These are phyloP conservation scores for Dicrurus megarhynchus DNA, from an alignment of 2,113 vertebrate genomes.

Conservation along the genomic window DNA sequence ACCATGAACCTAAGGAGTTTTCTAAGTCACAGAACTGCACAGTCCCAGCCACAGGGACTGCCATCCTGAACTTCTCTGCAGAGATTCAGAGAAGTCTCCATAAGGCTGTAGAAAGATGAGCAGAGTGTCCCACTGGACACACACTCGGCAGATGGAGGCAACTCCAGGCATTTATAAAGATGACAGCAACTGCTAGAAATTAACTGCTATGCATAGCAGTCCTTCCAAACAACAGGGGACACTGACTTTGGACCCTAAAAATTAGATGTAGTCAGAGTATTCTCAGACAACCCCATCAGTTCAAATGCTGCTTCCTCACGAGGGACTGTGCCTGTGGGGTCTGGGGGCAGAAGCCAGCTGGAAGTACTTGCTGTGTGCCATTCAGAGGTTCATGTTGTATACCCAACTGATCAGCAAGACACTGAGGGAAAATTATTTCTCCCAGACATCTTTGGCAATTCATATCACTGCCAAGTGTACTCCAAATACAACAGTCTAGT, in stretches of 20 bases:
- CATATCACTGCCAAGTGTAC: neutral
- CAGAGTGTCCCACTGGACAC: neutral
- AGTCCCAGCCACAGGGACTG: accelerated
- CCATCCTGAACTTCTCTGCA: neutral
- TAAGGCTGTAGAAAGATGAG: neutral
- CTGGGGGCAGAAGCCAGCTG: neutral
- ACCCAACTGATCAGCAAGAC: neutral
- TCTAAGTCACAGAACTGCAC: neutral
- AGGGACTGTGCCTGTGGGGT: neutral
- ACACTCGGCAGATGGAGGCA: neutral
- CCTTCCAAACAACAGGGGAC: neutral
- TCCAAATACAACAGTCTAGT: neutral
- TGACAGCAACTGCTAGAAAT: neutral
- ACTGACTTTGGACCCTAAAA: neutral
- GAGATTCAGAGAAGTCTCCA: neutral
- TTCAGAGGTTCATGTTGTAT: neutral
- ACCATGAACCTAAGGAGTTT: accelerated
- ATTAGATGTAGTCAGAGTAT: accelerated
- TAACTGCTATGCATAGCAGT: neutral
- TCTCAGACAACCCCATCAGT: neutral
- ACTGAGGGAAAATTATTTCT: neutral
- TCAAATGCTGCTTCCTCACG: neutral
- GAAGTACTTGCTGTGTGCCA: neutral
- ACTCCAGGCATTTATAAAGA: neutral
- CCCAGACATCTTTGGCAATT: neutral